phyloP scores from a whole-genome alignment of 2,113 vertebrate genomes.

The Catagonus wagneri region DNA sequence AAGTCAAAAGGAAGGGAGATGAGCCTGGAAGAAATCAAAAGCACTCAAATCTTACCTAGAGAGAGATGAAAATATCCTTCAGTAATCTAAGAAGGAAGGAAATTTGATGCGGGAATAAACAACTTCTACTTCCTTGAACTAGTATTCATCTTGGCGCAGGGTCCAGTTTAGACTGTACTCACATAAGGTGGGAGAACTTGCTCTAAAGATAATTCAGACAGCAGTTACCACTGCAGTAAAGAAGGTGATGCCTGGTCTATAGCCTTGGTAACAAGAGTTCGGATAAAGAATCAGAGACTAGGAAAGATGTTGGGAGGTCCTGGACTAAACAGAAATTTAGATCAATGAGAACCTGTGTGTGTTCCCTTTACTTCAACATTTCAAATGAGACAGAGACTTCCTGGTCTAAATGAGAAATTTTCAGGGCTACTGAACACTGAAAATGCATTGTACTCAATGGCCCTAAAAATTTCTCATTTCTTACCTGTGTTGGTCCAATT shows the following conservation, averaged over 20 bases:
- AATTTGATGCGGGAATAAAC: neutral
- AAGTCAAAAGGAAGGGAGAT: conserved; percentile 27
- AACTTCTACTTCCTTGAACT: conserved; percentile 43
- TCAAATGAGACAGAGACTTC: conserved; percentile 79
- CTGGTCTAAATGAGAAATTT: conserved; percentile 87
- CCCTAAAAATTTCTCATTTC: conserved; percentile 88
- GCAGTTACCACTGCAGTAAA: neutral
- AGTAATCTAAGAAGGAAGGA: conserved; percentile 19
- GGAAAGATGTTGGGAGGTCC: conserved; percentile 34
- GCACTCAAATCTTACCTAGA: neutral
- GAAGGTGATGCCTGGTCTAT: neutral
- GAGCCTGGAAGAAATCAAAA: conserved; percentile 19
- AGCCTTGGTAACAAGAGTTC: neutral
- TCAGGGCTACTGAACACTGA: conserved; percentile 85
- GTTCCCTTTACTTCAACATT: conserved; percentile 75
- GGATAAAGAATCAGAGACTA: neutral
- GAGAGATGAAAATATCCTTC: conserved; percentile 33
- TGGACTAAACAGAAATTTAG: conserved; percentile 60
- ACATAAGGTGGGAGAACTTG: neutral
- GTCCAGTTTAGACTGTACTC: neutral
- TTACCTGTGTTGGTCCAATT: conserved; percentile 80
- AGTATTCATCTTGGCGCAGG: neutral
- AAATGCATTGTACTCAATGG: conserved; percentile 82
- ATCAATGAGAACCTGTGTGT: conserved; percentile 66
- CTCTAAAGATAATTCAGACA: neutral